Evolutionary conservation across 2,113 vertebrate genomes (phyloP).

Genomic region (Suricata suricatta): DNA sequence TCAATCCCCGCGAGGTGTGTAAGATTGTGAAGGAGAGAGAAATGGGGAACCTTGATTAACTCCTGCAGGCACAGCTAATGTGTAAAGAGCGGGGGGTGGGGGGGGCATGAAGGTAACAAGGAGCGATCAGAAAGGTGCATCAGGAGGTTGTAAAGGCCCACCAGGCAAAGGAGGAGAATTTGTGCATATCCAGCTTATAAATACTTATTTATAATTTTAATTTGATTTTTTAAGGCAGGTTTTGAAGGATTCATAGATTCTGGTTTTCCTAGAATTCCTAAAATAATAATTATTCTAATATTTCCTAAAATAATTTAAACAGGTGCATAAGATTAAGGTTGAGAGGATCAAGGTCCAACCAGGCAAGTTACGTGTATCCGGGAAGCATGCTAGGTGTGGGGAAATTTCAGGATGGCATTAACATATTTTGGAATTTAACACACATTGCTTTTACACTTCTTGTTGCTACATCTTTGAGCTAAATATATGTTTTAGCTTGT

Average conservation of each 20-base stretch:
- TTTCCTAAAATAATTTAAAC: too few species aligned
- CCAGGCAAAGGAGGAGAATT: neutral
- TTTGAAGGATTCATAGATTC: neutral
- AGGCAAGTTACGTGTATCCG: neutral
- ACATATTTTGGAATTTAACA: neutral
- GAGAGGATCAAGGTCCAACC: neutral
- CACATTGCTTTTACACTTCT: constrained; percentile 11
- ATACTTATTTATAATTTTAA: constrained; percentile 2
- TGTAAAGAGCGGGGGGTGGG: neutral
- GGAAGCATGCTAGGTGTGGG: neutral
- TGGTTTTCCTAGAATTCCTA: neutral
- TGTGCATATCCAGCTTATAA: neutral
- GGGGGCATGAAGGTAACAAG: neutral
- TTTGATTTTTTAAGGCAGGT: neutral
- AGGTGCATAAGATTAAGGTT: too few species aligned
- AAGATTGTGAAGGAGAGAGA: neutral
- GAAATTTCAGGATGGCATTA: neutral
- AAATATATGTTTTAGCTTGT: constrained; percentile 31
- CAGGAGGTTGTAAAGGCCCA: neutral
- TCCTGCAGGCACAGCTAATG: neutral
- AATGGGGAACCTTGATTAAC: neutral
- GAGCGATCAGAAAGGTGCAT: neutral
- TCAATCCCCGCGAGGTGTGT: neutral
- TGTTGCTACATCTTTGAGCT: neutral
- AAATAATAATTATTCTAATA: too few species aligned